Base-by-base conservation (phyloP, 2,797 vertebrate genomes). In the Synanceia verrucosa region DNA sequence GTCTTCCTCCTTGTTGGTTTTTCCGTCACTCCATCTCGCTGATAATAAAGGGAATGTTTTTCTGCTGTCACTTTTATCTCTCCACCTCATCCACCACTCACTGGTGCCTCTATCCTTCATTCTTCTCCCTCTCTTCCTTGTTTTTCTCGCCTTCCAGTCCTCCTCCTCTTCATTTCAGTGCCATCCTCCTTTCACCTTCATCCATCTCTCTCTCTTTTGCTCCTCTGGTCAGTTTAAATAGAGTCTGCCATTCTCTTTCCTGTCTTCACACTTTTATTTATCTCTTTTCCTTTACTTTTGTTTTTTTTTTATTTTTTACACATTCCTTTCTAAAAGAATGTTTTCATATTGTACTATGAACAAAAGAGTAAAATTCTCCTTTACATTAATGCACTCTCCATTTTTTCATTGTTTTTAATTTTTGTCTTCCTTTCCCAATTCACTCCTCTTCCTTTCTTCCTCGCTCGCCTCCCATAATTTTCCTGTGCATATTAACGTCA, bases 51-150 rank as follows among this genome's bases (percentile, higher is more conserved):
- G 48, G 65, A 47, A 4, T 43, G 59, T 62, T 72, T 76, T 61
- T 33, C 23, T 4, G 1, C 46, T 62, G 71, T 48, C 58, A 34
- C 47, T 53, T 53, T 82, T 82, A 81, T 82, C 72, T 61, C 60
- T 65, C 33, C 55, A 37, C 73, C 77, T 69, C 48, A 74, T 66
- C 72, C 69, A 70, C 67, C 47, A 39, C 74, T 74, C 63, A 51
- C 50, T 48, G 43, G 13, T 39, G 52, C 69, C 59, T 52, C 72
- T 24, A 21, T 83, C 69, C 53, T 24, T 78, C 67, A 56, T 13
- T 61, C 5, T 16, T 39, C 44, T 41, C 39, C 24, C 52, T n/a
- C 43, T 36, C 16, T 21, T 8, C 11, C 28, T 13, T 51, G 21
- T 65, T 65, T 57, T 65, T 63, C 28, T 52, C n/a, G 70, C 56